phyloP scores from a whole-genome alignment of 2,797 vertebrate genomes.

The Acanthurus leucopareius region DNA sequence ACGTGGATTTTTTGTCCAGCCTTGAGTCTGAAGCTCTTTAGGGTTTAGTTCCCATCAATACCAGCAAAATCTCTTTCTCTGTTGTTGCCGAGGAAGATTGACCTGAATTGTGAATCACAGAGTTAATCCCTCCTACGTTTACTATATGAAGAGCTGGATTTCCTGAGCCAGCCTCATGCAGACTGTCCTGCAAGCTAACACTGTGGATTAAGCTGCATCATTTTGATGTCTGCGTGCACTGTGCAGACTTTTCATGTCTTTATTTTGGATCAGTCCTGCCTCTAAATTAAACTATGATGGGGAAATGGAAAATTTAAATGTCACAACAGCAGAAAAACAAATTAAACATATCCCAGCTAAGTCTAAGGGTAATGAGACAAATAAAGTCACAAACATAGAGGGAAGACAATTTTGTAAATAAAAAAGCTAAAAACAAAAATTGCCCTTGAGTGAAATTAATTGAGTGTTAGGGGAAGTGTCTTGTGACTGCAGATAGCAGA shows the following conservation, averaged over 20 bases:
- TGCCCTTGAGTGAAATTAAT: neutral
- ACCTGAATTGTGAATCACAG: slow-evolving; percentile 82
- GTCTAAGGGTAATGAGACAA: neutral
- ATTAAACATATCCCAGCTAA: neutral
- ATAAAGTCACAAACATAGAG: neutral
- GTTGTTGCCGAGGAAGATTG: slow-evolving; percentile 77
- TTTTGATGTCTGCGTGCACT: slow-evolving; percentile 28
- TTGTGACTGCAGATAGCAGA: neutral
- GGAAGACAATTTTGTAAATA: neutral
- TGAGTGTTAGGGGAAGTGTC: neutral
- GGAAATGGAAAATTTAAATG: neutral
- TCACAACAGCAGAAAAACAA: neutral
- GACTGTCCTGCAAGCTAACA: slow-evolving; percentile 52
- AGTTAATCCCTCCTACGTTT: slow-evolving; percentile 82
- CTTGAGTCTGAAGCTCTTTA: slow-evolving; percentile 65
- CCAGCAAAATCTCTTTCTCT: slow-evolving; percentile 65
- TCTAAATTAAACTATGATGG: slow-evolving; percentile 8
- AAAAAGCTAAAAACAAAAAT: neutral
- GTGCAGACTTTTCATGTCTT: slow-evolving; percentile 28
- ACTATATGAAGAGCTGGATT: slow-evolving; percentile 70
- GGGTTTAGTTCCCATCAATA: slow-evolving; percentile 78
- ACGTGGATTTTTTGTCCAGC: slow-evolving; percentile 37
- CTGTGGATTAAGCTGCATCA: slow-evolving; percentile 62
- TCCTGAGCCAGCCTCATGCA: slow-evolving; percentile 46
- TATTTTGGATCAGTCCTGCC: slow-evolving; percentile 20